These are phyloP conservation scores for Rhagium mordax DNA, from an alignment of 2,888 invertebrate species.

Conservation along the genomic window DNA sequence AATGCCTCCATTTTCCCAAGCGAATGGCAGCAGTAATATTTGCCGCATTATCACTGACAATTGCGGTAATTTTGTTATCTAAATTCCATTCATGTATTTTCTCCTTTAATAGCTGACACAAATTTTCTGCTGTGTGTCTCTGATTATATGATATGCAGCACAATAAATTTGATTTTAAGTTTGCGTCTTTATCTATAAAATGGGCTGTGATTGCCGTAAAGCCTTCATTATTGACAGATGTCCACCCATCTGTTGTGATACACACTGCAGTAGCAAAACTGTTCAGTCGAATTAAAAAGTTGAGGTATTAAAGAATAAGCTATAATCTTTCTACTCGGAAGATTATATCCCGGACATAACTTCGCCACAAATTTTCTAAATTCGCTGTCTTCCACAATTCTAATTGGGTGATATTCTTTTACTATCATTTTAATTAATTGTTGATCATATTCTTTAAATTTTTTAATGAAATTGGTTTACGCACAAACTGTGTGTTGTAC, in stretches of 20 bases:
- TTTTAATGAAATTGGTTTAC: constrained; percentile 10
- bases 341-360: constrained; percentile 54
- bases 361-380: constrained; percentile 55
- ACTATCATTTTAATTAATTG: constrained; percentile 54
- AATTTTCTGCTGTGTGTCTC: not conserved
- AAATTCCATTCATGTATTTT: not conserved
- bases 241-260: not conserved
- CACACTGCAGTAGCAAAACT: not conserved
- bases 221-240: constrained; percentile 21
- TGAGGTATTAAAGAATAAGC: constrained; percentile 51
- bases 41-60: constrained; percentile 4
- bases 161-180: not conserved
- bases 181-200: constrained; percentile 44
- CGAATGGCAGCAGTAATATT: not conserved
- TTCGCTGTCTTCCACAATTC: constrained; percentile 52
- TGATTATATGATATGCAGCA: constrained; percentile 1
- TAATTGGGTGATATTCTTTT: constrained; percentile 58
- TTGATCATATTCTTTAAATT: constrained; percentile 39
- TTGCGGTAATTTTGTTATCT: not conserved
- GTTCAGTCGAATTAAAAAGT: constrained; percentile 39
- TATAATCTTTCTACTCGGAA: constrained; percentile 53
- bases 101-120: not conserved
- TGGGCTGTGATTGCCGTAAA: constrained; percentile 52
- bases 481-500: no score
- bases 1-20: not conserved